Evolutionary conservation across 2,797 vertebrate species (phyloP), one percentile per base, ranked within the genome.

Genomic region (Poliocrania exsul): DNA sequence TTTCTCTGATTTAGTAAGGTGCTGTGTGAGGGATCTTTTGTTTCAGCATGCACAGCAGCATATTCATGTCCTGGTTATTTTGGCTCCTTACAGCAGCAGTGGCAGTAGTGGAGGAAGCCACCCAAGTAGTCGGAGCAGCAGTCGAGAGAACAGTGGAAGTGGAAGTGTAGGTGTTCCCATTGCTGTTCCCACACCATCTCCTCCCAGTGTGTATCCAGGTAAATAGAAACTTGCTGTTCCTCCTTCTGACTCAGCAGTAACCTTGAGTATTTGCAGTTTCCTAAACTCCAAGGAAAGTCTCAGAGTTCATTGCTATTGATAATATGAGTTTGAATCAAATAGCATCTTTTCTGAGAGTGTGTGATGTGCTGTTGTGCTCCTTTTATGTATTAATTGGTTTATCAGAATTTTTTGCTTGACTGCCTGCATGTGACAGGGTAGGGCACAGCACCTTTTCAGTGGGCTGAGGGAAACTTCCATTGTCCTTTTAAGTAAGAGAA

Each of bases 81-180:
- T 97, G 84, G 4, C 90, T 96, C 95, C 96, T 97, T 96, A 54
- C 95, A 99, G 99, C 98, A 99, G 99, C 97, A 99, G 99, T 81
- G 99, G 99, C 97, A 99, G 99, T 25, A 99, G 99, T 69, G 99
- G 99, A 92, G 99, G 99, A 91, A 99, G 99, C 96, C 99, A 99
- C 95, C 99, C 99, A 44, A 99, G 99, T 90, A 99, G 99, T 96
- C 98, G 99, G 96, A 99, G 99, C 98, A 99, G 99, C 98, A 99
- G 99, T 97, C 98, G 99, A 75, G 99, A 99, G 98, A 99, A 99
- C 98, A 99, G 99, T n/a, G 99, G 99, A 86, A 99, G 99, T 62
- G 99, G 99, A 92, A 99, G 99, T 26, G 99, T 99, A 82, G 99
- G 99, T 24, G 97, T 99, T 51, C 99, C 99, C 75, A 99, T 99